phyloP scores from a whole-genome alignment of 1,140 invertebrate species.

The Drosophila ercepeae region DNA sequence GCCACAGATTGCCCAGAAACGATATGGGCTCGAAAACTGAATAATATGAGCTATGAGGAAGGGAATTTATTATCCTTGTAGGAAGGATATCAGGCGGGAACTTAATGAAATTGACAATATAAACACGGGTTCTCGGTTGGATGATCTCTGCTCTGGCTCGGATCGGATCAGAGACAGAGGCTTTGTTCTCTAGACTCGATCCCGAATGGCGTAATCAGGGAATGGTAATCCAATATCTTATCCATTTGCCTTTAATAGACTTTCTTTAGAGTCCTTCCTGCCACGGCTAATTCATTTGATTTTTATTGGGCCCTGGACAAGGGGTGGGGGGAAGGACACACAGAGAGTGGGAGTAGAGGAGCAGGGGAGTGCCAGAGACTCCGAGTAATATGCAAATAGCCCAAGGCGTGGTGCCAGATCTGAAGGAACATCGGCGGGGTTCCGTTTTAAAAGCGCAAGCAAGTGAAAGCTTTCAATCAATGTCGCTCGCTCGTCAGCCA shows the following conservation, averaged over 20 bases:
- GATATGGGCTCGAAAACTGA: constrained; percentile 31
- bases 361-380: too few relatives aligned
- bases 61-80: neutral
- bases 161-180: neutral
- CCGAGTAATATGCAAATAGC: constrained; percentile 63
- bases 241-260: constrained; percentile 26
- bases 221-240: constrained; percentile 1
- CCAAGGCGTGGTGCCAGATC: constrained; percentile 10
- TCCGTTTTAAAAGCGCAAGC: constrained; percentile 72
- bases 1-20: constrained; percentile 2
- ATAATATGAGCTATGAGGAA: constrained; percentile 5
- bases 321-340: neutral
- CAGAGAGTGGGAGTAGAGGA: constrained; percentile 1
- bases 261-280: neutral
- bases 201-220: neutral
- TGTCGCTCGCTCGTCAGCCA: constrained; percentile 48
- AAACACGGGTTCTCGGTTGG: neutral
- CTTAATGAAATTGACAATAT: constrained; percentile 22
- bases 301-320: constrained; percentile 18
- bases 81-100: neutral
- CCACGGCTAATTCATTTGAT: constrained; percentile 37
- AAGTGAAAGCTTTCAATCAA: constrained; percentile 78
- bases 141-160: neutral
- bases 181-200: neutral
- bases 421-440: constrained; percentile 20